Evolutionary conservation across 2,113 vertebrate genomes (phyloP).

Genomic region (Athene cunicularia): DNA sequence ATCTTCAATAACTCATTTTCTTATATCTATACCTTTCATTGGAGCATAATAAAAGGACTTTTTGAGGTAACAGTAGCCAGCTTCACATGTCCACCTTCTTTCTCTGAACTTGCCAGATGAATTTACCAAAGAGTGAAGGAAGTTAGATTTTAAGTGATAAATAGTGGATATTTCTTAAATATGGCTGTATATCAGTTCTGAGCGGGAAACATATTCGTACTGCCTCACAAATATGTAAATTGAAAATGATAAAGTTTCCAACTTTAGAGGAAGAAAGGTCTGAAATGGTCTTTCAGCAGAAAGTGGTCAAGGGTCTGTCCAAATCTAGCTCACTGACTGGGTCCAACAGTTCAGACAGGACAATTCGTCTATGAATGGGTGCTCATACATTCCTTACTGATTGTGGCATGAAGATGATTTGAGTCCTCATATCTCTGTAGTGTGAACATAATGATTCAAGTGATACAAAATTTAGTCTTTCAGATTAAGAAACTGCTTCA

Average conservation of each 20-base stretch:
- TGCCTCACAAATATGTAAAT: rapidly evolving
- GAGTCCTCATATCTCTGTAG: background rate
- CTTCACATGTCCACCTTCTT: background rate
- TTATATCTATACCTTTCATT: background rate
- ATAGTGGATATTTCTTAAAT: background rate
- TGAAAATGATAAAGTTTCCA: background rate
- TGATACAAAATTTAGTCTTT: background rate
- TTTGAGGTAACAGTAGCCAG: background rate
- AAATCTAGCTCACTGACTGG: background rate
- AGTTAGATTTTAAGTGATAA: background rate
- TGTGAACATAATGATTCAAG: background rate
- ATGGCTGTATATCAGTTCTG: background rate
- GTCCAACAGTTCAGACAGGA: background rate
- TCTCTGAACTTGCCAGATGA: background rate
- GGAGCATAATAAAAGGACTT: background rate
- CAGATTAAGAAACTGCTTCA: background rate
- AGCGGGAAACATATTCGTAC: background rate
- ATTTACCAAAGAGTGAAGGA: background rate
- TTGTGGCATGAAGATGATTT: background rate
- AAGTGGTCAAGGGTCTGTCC: background rate
- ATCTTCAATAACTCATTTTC: background rate
- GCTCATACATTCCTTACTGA: background rate
- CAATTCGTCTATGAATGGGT: background rate
- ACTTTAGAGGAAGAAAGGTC: background rate
- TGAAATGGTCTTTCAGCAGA: background rate